A percentile compares a stretch with the other conserved stretches of the same genome.
Conservation (phyloP, 1,140 invertebrate species). For the Portunus trituberculatus region DNA sequence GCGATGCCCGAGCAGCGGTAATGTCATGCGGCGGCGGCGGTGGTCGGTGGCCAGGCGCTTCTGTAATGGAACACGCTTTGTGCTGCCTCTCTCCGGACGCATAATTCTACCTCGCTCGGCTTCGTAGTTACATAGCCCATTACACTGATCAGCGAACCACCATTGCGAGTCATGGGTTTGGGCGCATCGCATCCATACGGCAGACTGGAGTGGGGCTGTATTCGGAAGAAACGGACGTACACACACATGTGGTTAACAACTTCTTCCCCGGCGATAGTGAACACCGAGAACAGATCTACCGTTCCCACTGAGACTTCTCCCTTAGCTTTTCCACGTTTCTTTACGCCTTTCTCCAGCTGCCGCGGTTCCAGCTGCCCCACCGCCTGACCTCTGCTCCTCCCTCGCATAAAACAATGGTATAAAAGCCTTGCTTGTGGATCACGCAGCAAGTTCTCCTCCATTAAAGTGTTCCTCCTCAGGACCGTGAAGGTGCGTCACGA, state of each 20-base stretch:
- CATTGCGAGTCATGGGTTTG: neutral
- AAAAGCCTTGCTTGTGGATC: neutral
- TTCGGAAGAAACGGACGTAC: neutral
- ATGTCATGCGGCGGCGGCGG: neutral
- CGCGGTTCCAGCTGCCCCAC: neutral
- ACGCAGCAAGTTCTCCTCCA: conserved; percentile 5
- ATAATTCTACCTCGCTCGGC: conserved; percentile 29
- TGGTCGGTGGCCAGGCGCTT: neutral
- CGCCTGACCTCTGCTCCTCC: neutral
- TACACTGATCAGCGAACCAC: conserved; percentile 37
- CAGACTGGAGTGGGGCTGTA: neutral
- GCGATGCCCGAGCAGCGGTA: neutral
- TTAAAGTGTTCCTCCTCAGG: neutral
- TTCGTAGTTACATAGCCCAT: conserved; percentile 1
- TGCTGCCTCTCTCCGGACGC: conserved; percentile 27
- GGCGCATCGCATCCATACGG: neutral
- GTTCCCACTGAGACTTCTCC: neutral
- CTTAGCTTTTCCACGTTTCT: neutral
- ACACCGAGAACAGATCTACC: neutral
- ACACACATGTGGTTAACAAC: neutral
- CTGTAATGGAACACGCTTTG: conserved; percentile 47
- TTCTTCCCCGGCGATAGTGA: neutral
- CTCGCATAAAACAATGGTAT: conserved; percentile 11
- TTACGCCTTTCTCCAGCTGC: neutral
- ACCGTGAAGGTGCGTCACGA: conserved; percentile 42